Base-by-base conservation (phyloP, 2,888 invertebrate species). In the Periphyllus acericola region DNA sequence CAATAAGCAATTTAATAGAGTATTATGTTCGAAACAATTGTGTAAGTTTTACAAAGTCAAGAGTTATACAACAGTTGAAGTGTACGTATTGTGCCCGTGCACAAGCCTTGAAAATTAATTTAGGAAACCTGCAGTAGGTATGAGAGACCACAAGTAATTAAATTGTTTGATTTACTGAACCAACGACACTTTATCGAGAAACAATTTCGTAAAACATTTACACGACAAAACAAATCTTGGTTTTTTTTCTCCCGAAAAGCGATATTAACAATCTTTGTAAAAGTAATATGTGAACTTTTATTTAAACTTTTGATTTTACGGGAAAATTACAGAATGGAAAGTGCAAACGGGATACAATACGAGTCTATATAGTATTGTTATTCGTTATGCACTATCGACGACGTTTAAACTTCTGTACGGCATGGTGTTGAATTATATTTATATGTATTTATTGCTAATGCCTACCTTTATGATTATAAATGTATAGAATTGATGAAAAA, bases 81-180 rank as follows among this genome's bases (percentile, higher is more conserved):
- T 25, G 74, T 74, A 40, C 25, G 19, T 74, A 40, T 74, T 76
- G 76, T 76, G 6, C 4, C 17, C 29, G 29, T 32, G 46, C 1
- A 19, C 29, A 52, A 17, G 4, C 36, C 34, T 74, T 74, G 36
- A 76, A 76, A 76, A 76, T 76, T 76, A 32, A 29, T 76, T 52
- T 46, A 25, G 29, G 29, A 76, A 74, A 76, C 17, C 29, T 19
- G 6, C 46, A 46, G 76, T 52, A 52, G 14, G 14, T 32, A 71
- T 29, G 1, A 29, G 25, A 52, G 14, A 76, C 52, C n/a, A 76
- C 52, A 19, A 76, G 52, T 52, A 29, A 76, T 52, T 52, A 14
- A 36, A 36, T 74, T 74, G 74, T 81, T 40, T 34, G 14, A 11
- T 81, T 55, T 66, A 46, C n/a, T 55, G 68, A 79, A 46, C 25